Percentiles rank a stretch among this genome's conserved stretches.
Evolutionary conservation across 2,888 invertebrate species (phyloP).

Genomic region (Argyresthia albistria): DNA sequence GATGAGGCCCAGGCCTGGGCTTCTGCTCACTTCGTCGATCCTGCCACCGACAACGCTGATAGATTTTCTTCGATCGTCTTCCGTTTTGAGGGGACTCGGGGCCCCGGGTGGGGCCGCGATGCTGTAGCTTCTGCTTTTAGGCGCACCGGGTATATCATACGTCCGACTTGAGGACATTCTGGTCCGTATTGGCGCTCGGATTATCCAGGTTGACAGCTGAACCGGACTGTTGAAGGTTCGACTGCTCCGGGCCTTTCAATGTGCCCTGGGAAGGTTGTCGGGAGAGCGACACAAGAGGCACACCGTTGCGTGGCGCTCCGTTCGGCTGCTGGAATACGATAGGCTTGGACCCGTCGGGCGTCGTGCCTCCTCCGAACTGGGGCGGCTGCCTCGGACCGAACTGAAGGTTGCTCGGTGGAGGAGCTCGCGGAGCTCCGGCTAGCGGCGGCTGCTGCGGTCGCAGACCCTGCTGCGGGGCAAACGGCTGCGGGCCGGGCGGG

Average conservation of each 20-base stretch:
- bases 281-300: slow-evolving; percentile 29
- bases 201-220: slow-evolving; percentile 45
- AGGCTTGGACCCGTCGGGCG: slow-evolving; percentile 43
- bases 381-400: slow-evolving; percentile 63
- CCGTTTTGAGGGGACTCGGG: slow-evolving; percentile 50
- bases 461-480: slow-evolving; percentile 41
- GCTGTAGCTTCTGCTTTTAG: slow-evolving; percentile 68
- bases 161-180: slow-evolving; percentile 43
- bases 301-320: slow-evolving; percentile 38
- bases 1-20: slow-evolving; percentile 56
- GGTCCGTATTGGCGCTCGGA: slow-evolving; percentile 41
- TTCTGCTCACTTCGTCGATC: slow-evolving; percentile 48
- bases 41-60: slow-evolving; percentile 59
- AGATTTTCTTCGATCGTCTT: slow-evolving; percentile 67
- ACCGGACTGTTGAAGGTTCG: slow-evolving; percentile 39
- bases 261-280: slow-evolving; percentile 60
- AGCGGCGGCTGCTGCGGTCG: slow-evolving; percentile 39
- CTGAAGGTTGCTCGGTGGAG: slow-evolving; percentile 59
- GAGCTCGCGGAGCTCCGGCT: slow-evolving; percentile 48
- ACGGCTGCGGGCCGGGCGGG: slow-evolving; percentile 48
- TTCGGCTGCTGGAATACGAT: slow-evolving; percentile 29
- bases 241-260: slow-evolving; percentile 44
- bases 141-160: slow-evolving; percentile 50
- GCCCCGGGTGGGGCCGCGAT: slow-evolving; percentile 64
- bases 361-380: slow-evolving; percentile 33